Conservation (phyloP, 2,797 vertebrate genomes). For the Parauchenoglanis punctatus region DNA sequence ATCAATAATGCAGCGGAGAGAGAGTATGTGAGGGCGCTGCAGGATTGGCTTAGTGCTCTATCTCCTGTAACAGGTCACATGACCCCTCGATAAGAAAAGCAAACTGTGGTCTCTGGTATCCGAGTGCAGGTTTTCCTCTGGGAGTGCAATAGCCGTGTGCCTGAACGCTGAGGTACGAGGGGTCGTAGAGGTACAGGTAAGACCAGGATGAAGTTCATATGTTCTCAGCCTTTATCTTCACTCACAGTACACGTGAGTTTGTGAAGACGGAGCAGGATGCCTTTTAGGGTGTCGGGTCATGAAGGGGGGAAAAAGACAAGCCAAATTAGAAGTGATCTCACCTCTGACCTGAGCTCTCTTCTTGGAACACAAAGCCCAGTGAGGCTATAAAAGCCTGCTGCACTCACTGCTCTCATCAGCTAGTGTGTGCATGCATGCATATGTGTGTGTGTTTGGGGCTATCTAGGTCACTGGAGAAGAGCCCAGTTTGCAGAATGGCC, state of each 20-base stretch:
- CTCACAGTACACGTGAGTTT: neutral
- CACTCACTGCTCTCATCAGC: neutral
- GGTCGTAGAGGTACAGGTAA: neutral
- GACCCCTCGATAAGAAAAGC: neutral
- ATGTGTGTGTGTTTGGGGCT: neutral
- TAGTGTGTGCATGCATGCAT: neutral
- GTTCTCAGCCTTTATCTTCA: neutral
- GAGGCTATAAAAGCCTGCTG: slow-evolving; percentile 63
- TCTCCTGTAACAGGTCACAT: slow-evolving; percentile 7
- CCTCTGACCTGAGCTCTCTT: slow-evolving; percentile 72
- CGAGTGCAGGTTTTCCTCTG: neutral
- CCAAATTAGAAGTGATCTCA: slow-evolving; percentile 75
- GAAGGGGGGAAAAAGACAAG: slow-evolving; percentile 48
- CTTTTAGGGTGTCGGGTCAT: slow-evolving; percentile 62
- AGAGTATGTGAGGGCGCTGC: neutral
- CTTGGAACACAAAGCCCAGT: slow-evolving; percentile 71
- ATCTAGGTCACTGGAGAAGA: slow-evolving; percentile 18
- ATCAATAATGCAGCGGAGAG: slow-evolving; percentile 76
- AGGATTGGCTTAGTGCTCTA: neutral
- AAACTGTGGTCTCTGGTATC: neutral
- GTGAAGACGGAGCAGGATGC: neutral
- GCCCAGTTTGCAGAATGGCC: neutral
- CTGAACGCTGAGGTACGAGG: slow-evolving; percentile 4
- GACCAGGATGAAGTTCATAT: neutral
- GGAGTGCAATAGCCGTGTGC: neutral